Evolutionary conservation across 2,888 invertebrate species (phyloP), one percentile per base, ranked within the genome.

Genomic region (Amblyjoppa proteus): DNA sequence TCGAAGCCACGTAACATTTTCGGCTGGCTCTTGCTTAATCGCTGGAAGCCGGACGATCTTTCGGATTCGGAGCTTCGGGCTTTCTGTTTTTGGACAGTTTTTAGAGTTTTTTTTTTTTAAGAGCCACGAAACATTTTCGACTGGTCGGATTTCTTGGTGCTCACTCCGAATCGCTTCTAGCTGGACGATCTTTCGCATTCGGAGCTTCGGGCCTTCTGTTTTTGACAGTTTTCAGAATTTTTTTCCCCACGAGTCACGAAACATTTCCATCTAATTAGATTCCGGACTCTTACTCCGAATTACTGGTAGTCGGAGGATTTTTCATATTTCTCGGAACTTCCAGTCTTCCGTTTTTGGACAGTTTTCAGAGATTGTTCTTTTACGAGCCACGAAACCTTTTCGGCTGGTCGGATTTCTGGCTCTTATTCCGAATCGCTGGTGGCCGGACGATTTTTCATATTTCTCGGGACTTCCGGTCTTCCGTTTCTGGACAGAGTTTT

Each of bases 291-390:
- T 38, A 9, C 38, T 81, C 20, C 11, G n/a, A 49, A 45, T 61
- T 51, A 51, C 28, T 45, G 20, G 13, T 1, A 20, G 41, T 6
- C 31, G 38, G 13, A 11, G 51, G 1, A 56, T 74, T 61, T 58
- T 73, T 56, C 64, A 49, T 7, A 64, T 7, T 74, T 7, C 69
- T 64, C 53, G 56, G 11, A 56, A 28, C 70, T 20, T 66, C 66
- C 6, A 58, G 53, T 20, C 51, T 20, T 6, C 4, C 74, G 16
- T 53, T 11, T 38, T 38, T 38, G 2, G 70, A 41, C 9, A 76
- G 38, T 34, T 64, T 75, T 56, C 9, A 45, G 16, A 25, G 73
- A 31, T 38, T 51, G 4, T 38, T 13, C 16, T 51, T 51, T n/a
- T n/a, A 5, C 3, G 51, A 51, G n/a, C 16, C n/a, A 51, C n/a